Evolutionary conservation across 2,888 invertebrate species (phyloP), one percentile per base, ranked within the genome.

Genomic region (Drosophila macrospina): DNA sequence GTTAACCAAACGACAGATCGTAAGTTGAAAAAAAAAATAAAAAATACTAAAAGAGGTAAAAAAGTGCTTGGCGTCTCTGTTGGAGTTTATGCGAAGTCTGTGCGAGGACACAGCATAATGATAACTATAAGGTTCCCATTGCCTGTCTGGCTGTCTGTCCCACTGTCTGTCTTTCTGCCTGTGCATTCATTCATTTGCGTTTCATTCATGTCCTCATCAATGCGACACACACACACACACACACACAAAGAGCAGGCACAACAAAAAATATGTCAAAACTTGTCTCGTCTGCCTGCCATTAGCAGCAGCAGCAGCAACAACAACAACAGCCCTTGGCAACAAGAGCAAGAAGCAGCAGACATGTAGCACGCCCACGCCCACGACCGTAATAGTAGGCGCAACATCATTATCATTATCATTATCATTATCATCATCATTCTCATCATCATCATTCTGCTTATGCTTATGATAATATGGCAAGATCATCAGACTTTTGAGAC

Each of bases 241-340:
- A 64, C 59, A 59, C 57, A 39, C 60, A 61, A 62, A 63, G 56
- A 48, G 36, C 26, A 67, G 39, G 57, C 63, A 69, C 66, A 78
- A 76, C 67, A 83, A 80, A 76, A 89, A 89, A 81, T 80, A 89
- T 86, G 86, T 89, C 86, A 86, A 86, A 86, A 86, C 89, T 86
- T 89, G 89, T 86, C 78, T 88, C 79, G 88, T 87, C 83, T 83
- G 83, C 74, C 89, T 83, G 83, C 83, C 83, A 84, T 89, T 89
- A 89, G 87, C 87, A 84, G 78, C 68, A 67, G 10, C 69, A 69
- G 56, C 69, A 60, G 11, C 69, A 61, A 26, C 61, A 37, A 15
- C 37, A 37, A 4, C 37, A 36, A 15, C 37, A 69, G 72, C 81
- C 77, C 80, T 79, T 80, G 76, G 68, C 72, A 75, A 66, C 52